A percentile compares a stretch with the other conserved stretches of the same genome.
phyloP scores from a whole-genome alignment of 2,888 invertebrate species.

The Athrips mouffetella region DNA sequence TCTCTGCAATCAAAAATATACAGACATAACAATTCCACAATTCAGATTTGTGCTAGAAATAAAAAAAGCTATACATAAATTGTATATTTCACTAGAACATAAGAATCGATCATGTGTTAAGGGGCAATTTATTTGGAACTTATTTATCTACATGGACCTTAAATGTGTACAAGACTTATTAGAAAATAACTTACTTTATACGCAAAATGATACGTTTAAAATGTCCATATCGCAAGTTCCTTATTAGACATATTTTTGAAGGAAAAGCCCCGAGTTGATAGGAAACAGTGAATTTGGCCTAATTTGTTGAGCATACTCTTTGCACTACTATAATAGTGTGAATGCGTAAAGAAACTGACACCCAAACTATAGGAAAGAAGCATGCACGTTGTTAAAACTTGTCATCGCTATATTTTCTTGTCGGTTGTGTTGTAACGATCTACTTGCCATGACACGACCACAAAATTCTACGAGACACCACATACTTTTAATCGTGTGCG shows the following conservation, averaged over 20 bases:
- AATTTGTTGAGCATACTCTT: conserved; percentile 51
- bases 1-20: conserved; percentile 65
- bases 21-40: conserved; percentile 49
- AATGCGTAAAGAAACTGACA: conserved; percentile 29
- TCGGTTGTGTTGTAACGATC: too few species aligned
- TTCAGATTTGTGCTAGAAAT: conserved; percentile 25
- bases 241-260: too few species aligned
- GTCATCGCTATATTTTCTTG: too few species aligned
- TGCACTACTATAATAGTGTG: conserved; percentile 34
- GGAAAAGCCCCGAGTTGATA: background rate
- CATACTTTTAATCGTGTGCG: too few species aligned
- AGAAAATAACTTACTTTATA: conserved; percentile 5
- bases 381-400: conserved; percentile 7
- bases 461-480: too few species aligned
- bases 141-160: background rate
- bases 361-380: background rate
- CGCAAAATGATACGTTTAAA: background rate
- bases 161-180: background rate
- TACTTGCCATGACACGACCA: too few species aligned
- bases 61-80: conserved; percentile 26
- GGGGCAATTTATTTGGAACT: conserved; percentile 17
- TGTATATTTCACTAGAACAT: conserved; percentile 29
- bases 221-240: background rate
- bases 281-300: conserved; percentile 37
- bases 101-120: conserved; percentile 10